Evolutionary conservation across 2,888 invertebrate species (phyloP).

Genomic region (Heliconius erato): DNA sequence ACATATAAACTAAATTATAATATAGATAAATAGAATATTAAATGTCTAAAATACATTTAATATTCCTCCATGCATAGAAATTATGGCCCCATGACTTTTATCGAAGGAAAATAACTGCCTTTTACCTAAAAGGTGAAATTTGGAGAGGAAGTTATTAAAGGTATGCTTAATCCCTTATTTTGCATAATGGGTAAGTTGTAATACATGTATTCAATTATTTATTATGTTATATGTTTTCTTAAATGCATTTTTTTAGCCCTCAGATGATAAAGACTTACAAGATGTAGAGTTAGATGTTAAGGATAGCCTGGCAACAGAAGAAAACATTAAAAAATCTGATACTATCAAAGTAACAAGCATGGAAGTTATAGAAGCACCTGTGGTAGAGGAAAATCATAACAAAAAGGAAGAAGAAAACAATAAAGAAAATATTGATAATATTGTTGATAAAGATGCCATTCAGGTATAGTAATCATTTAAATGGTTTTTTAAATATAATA

Average conservation of each 20-base stretch:
- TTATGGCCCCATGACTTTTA: slow-evolving; percentile 42
- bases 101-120: slow-evolving; percentile 39
- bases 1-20: slow-evolving; percentile 37
- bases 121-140: slow-evolving; percentile 36
- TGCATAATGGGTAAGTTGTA: slow-evolving; percentile 40
- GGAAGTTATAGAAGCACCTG: slow-evolving; percentile 26
- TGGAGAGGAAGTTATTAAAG: slow-evolving; percentile 40
- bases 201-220: slow-evolving; percentile 27
- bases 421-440: slow-evolving; percentile 14
- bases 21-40: slow-evolving; percentile 41
- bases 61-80: slow-evolving; percentile 44
- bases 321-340: not conserved
- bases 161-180: slow-evolving; percentile 32
- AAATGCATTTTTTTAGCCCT: slow-evolving; percentile 19
- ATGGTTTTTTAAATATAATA: not conserved
- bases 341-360: slow-evolving; percentile 1
- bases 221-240: slow-evolving; percentile 19
- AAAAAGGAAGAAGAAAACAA: not conserved
- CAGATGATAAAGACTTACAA: slow-evolving; percentile 25
- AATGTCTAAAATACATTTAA: slow-evolving; percentile 45
- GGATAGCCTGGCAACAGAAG: not conserved
- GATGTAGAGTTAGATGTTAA: slow-evolving; percentile 28
- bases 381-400: slow-evolving; percentile 11
- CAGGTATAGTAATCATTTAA: not conserved
- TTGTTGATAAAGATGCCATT: slow-evolving; percentile 21